A percentile compares a stretch with the other conserved stretches of the same genome.
Evolutionary conservation across 1,140 invertebrate genomes (phyloP).

Genomic region (Microvelia longipes): DNA sequence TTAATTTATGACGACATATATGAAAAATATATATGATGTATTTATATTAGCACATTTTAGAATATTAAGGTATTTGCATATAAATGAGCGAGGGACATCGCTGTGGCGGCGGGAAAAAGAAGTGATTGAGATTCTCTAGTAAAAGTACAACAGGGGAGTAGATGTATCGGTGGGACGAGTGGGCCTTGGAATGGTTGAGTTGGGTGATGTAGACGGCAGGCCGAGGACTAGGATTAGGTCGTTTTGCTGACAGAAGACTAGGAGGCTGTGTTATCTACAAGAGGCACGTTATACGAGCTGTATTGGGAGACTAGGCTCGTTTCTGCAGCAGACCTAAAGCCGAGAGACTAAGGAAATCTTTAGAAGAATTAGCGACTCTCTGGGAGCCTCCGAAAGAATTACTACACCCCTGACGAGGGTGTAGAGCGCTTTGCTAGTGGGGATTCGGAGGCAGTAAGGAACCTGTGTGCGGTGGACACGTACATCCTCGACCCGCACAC

Average conservation of each 20-base stretch:
- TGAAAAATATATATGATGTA: too few species aligned
- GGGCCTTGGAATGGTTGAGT: neutral
- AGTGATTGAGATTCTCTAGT: too few species aligned
- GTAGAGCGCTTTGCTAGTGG: neutral
- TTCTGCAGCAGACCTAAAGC: neutral
- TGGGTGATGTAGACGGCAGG: neutral
- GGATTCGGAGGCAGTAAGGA: conserved; percentile 2
- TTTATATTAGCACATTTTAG: too few species aligned
- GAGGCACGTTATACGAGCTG: neutral
- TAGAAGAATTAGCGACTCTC: neutral
- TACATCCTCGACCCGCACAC: conserved; percentile 52
- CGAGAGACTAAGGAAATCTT: neutral
- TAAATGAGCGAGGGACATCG: too few species aligned
- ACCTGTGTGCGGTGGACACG: conserved; percentile 26
- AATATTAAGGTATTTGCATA: too few species aligned
- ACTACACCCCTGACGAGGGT: conserved; percentile 3
- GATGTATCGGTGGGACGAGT: neutral
- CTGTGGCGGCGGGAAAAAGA: too few species aligned
- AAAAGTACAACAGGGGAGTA: too few species aligned
- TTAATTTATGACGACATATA: neutral
- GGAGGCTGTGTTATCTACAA: neutral
- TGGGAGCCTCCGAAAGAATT: neutral
- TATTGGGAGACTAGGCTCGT: neutral
- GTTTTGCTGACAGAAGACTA: neutral
- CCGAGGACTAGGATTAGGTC: neutral